Percentiles rank a stretch among this genome's conserved stretches.
phyloP scores from a whole-genome alignment of 2,888 invertebrate genomes.

The Synanthedon formicaeformis region DNA sequence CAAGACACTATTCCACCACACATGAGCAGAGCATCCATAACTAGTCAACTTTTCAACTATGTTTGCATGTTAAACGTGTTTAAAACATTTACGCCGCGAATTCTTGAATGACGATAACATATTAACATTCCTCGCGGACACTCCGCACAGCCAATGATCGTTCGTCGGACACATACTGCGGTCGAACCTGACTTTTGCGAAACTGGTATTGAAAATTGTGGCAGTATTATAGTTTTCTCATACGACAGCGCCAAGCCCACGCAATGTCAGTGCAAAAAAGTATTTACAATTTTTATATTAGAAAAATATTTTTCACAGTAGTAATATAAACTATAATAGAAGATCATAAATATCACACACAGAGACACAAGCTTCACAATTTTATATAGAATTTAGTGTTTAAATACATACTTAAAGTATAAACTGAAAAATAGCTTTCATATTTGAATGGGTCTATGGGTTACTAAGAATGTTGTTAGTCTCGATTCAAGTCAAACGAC shows the following conservation, averaged over 20 bases:
- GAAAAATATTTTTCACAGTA: background rate
- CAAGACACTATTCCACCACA: background rate
- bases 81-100: conserved; percentile 17
- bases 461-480: no score
- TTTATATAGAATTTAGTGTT: no score
- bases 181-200: conserved; percentile 6
- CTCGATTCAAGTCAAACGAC: no score
- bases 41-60: conserved; percentile 4
- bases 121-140: conserved; percentile 21
- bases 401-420: no score
- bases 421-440: no score
- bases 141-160: conserved; percentile 9
- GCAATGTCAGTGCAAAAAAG: conserved; percentile 14
- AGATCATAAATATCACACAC: no score
- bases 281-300: conserved; percentile 16
- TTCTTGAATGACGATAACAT: conserved; percentile 16
- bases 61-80: conserved; percentile 16
- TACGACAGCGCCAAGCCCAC: conserved; percentile 20
- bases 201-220: background rate
- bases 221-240: conserved; percentile 3
- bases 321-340: no score
- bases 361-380: no score
- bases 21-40: background rate
- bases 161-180: conserved; percentile 7
- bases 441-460: no score